phyloP scores from a whole-genome alignment of 2,797 vertebrate genomes.

The Cuniculus paca region DNA sequence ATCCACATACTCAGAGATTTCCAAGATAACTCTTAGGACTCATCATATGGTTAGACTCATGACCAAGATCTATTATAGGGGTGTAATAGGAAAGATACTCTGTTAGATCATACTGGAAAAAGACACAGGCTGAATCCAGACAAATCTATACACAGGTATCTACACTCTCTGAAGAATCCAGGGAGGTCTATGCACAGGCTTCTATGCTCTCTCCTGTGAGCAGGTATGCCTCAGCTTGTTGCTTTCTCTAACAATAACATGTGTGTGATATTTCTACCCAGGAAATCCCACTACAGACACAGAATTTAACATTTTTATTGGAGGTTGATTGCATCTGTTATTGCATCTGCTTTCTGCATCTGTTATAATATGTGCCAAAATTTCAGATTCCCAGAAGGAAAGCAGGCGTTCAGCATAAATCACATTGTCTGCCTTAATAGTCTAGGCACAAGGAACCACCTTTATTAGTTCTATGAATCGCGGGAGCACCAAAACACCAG shows the following conservation, averaged over 20 bases:
- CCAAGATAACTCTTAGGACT: background rate
- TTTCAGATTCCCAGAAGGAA: conserved; percentile 21
- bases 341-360: background rate
- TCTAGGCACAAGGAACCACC: background rate
- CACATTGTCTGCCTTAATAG: background rate
- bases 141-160: background rate
- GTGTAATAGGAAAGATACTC: background rate
- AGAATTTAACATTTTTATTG: background rate
- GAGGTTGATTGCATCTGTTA: background rate
- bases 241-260: background rate
- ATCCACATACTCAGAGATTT: background rate
- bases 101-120: background rate
- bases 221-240: background rate
- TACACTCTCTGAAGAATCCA: background rate
- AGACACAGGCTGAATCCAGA: background rate
- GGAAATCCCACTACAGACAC: background rate
- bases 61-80: background rate
- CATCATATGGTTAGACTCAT: background rate
- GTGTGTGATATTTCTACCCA: background rate
- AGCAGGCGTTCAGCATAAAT: background rate
- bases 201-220: background rate
- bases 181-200: background rate
- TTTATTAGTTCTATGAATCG: background rate
- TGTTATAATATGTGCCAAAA: background rate
- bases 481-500: background rate